Evolutionary conservation across 2,113 vertebrate species (phyloP), one percentile per base, ranked within the genome.

Genomic region (Jaculus jaculus): DNA sequence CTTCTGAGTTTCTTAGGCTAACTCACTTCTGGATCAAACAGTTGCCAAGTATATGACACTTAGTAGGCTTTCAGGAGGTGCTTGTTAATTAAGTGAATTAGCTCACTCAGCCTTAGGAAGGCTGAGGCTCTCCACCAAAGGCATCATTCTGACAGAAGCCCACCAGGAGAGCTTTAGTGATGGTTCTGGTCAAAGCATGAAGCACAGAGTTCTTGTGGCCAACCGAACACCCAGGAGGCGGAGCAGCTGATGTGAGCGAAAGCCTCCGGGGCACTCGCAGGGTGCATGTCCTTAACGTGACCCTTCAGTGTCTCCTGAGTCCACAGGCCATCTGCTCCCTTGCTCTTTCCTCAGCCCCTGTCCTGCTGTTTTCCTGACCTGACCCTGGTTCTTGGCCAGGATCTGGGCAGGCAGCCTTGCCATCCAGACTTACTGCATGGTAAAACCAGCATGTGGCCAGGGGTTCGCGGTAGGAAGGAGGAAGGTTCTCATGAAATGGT

Each of bases 311-410:
- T 13, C 15, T 24, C 61, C 39, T 17, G 37, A 3, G 16, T 18
- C 3, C 37, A 30, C 13, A 4, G 30, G 9, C 58, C 10, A 0
- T 7, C 0, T 4, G 65, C 7, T 30, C 5, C 2, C 13, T 13
- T 5, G 5, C 65, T 12, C 20, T 30, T 71, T 42, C 11, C 8
- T 47, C 42, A 47, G 42, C 42, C 42, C 42, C 42, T 1, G 30
- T 2, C 23, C 28, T 39, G 69, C 30, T 23, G 20, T 47, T 23
- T 30, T n/a, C 34, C 4, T 61, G 69, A 66, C 42, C 18, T 9
- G 13, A 15, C 6, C 4, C 39, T 32, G 20, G n/a, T 15, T 77
- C 34, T 88, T 54, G n/a, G 65, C 3, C 77, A 16, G 65, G 32
- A 20, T 47, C 34, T 2, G 16, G 81, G 77, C 58, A 3, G 3